Base-by-base conservation (phyloP, 2,113 vertebrate genomes). In the Formicarius rufipectus region DNA sequence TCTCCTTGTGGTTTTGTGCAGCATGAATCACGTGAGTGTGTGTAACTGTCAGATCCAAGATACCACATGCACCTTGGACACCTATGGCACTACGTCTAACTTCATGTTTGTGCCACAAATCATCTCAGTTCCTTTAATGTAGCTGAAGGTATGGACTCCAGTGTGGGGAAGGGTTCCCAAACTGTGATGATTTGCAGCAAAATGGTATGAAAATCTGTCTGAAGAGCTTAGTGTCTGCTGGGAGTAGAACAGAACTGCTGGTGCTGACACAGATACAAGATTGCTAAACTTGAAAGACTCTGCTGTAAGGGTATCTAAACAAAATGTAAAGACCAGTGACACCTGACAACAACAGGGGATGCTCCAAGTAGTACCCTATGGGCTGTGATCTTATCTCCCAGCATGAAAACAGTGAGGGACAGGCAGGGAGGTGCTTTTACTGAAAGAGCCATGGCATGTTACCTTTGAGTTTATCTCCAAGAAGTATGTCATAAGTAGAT, bases 401-500 rank as follows among this genome's bases (percentile, higher is more conserved):
- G 60, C 50, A 39, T 1, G 8, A 53, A 73, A 45, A 64, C n/a
- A 75, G 44, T 0, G 1, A 87, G 33, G 68, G 72, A 44, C 33
- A 56, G 23, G 49, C 64, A 91, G 40, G 68, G 64, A 90, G 25
- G 18, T 90, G 39, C 52, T 86, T 82, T 78, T 66, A 78, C 28
- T 62, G 84, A 55, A 94, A 50, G 19, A 85, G 31, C 22, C 63
- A 49, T 89, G 67, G 49, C 59, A 31, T 79, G 94, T 97, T 97
- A 99, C 99, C 99, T 98, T 98, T 98, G 12, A 98, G 95, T 96
- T 97, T 96, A 58, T 98, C 98, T 83, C 98, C 98, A 42, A 98
- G 91, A 68, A 94, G 87, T 27, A 96, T 85, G 53, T 98, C 97
- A 77, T 98, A 97, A 33, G 98, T 92, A 68, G 97, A 96, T 96